These are phyloP conservation scores for Sebastes taczanowskii DNA, from an alignment of 2,797 vertebrate species.

Conservation along the genomic window DNA sequence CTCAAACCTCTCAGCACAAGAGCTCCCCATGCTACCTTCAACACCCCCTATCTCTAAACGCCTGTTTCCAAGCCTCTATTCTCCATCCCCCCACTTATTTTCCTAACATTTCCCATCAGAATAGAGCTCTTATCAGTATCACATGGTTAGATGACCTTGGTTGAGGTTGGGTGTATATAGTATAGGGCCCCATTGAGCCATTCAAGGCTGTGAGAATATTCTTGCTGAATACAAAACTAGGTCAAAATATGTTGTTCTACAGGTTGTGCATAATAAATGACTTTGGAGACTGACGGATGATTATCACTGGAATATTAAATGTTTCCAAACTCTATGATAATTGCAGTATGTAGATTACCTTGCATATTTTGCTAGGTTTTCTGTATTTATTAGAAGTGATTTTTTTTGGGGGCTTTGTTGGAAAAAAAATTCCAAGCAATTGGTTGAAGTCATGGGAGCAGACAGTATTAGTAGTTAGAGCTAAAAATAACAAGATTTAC, in stretches of 20 bases:
- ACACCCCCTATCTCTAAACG: slow-evolving; percentile 14
- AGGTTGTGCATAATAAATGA: slow-evolving; percentile 25
- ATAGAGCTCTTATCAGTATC: slow-evolving; percentile 66
- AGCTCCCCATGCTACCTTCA: slow-evolving; percentile 39
- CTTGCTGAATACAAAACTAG: slow-evolving; percentile 39
- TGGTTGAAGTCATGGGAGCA: not conserved
- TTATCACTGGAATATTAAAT: not conserved
- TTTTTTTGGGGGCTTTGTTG: not conserved
- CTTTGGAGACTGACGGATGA: slow-evolving; percentile 1
- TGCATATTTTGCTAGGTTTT: slow-evolving; percentile 7
- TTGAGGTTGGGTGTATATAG: slow-evolving; percentile 42
- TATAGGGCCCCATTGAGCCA: slow-evolving; percentile 34
- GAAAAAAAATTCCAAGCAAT: not conserved
- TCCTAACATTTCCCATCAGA: slow-evolving; percentile 65
- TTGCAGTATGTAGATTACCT: not conserved
- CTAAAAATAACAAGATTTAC: not conserved
- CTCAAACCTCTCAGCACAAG: slow-evolving; percentile 44
- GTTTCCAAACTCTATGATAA: not conserved
- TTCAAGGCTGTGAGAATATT: slow-evolving; percentile 66
- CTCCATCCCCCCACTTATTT: slow-evolving; percentile 42
- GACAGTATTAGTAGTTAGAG: not conserved
- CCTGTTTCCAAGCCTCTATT: slow-evolving; percentile 22
- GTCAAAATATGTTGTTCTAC: slow-evolving; percentile 25
- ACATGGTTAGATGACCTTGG: slow-evolving; percentile 64
- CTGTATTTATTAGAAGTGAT: not conserved